phyloP scores from a whole-genome alignment of 2,113 vertebrate species.

The Entosphenus tridentatus region DNA sequence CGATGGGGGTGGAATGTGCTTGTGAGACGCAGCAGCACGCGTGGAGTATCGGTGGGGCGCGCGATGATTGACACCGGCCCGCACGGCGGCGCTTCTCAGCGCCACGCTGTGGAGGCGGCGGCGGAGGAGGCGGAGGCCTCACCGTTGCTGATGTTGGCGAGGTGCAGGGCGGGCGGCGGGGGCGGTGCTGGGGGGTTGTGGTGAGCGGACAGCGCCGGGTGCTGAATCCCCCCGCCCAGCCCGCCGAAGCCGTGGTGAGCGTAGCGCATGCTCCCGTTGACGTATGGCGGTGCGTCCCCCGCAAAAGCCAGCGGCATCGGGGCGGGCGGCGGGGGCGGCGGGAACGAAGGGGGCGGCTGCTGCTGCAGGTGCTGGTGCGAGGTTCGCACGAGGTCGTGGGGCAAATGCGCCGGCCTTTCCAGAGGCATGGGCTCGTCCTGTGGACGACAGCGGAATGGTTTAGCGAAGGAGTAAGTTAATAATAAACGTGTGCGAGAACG shows the following conservation, averaged over 20 bases:
- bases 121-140: background rate
- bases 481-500: too few species aligned
- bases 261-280: slow-evolving; percentile 1
- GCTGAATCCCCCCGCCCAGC: background rate
- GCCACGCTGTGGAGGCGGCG: too few species aligned
- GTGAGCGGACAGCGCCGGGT: background rate
- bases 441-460: too few species aligned
- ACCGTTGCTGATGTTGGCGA: background rate
- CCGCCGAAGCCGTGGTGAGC: slow-evolving; percentile 4
- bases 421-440: slow-evolving; percentile 2
- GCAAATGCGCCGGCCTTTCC: slow-evolving; percentile 3
- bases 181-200: background rate
- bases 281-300: background rate
- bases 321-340: too few species aligned
- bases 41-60: too few species aligned
- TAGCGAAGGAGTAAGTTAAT: too few species aligned
- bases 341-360: background rate
- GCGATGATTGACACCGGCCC: too few species aligned
- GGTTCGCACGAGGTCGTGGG: background rate
- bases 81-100: too few species aligned
- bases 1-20: too few species aligned
- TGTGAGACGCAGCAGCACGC: too few species aligned
- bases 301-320: too few species aligned
- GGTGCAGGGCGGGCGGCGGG: background rate
- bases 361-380: background rate